Percentiles rank a stretch among this genome's conserved stretches.
phyloP scores from a whole-genome alignment of 2,888 invertebrate genomes.

The Nemurella pictetii region DNA sequence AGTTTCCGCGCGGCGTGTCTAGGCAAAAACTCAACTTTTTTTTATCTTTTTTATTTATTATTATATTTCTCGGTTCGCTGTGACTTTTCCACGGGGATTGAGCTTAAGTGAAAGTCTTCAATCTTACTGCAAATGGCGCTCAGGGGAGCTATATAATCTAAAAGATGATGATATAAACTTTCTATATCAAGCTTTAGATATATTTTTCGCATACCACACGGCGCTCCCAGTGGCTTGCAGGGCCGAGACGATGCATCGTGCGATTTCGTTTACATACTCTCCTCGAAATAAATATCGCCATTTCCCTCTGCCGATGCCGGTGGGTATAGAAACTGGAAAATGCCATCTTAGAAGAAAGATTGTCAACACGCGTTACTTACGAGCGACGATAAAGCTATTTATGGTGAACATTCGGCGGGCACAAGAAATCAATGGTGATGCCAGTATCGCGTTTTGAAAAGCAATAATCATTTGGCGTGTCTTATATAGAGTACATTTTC shows the following conservation, averaged over 20 bases:
- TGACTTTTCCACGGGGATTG: constrained; percentile 15
- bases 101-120: constrained; percentile 11
- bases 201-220: neutral
- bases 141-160: neutral
- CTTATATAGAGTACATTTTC: neutral
- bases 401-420: neutral
- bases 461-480: neutral
- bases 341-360: neutral
- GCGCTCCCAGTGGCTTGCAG: neutral
- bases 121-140: constrained; percentile 18
- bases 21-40: neutral
- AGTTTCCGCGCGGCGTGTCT: neutral
- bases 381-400: neutral
- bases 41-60: neutral
- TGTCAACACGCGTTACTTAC: neutral
- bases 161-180: constrained; percentile 21
- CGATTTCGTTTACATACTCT: neutral
- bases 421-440: neutral
- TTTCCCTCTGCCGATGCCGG: neutral
- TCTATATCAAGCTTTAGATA: constrained; percentile 7
- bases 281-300: neutral
- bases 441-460: neutral
- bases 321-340: neutral
- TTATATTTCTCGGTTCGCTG: neutral
- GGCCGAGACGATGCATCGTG: neutral